Evolutionary conservation across 2,797 vertebrate genomes (phyloP).

Genomic region (Peromyscus aztecus): DNA sequence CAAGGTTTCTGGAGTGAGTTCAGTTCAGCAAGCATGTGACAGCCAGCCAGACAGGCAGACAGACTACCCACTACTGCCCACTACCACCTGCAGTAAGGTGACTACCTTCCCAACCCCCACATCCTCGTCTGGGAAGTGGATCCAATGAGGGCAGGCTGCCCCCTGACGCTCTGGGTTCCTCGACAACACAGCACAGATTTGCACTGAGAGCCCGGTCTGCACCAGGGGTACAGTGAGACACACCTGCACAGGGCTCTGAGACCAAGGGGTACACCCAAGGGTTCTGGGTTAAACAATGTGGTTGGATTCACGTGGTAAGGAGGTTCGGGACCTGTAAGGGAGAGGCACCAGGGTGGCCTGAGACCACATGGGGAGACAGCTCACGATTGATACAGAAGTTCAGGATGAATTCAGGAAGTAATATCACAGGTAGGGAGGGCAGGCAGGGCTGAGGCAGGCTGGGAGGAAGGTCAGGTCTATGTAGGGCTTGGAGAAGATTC

Average conservation of each 20-base stretch:
- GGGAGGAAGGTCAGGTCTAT: not conserved
- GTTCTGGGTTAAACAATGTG: not conserved
- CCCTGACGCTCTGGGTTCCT: not conserved
- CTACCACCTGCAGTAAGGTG: not conserved
- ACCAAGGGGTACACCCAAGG: fast-evolving
- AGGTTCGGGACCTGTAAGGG: not conserved
- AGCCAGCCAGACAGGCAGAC: not conserved
- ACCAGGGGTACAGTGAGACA: not conserved
- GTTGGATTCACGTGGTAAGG: not conserved
- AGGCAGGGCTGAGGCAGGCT: not conserved
- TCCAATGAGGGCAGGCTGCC: not conserved
- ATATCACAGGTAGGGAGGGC: not conserved
- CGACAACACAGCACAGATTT: not conserved
- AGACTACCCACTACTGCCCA: not conserved
- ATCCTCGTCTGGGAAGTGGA: not conserved
- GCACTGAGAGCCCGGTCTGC: not conserved
- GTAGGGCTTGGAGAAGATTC: not conserved
- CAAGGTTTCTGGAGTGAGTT: not conserved
- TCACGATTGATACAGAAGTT: not conserved
- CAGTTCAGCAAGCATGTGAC: not conserved
- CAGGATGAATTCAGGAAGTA: not conserved
- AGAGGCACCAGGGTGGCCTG: not conserved
- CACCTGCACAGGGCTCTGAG: not conserved
- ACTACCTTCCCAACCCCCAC: not conserved
- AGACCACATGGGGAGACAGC: not conserved